These are phyloP conservation scores for Acanthopagrus latus DNA, from an alignment of 2,797 vertebrate genomes.

Conservation along the genomic window DNA sequence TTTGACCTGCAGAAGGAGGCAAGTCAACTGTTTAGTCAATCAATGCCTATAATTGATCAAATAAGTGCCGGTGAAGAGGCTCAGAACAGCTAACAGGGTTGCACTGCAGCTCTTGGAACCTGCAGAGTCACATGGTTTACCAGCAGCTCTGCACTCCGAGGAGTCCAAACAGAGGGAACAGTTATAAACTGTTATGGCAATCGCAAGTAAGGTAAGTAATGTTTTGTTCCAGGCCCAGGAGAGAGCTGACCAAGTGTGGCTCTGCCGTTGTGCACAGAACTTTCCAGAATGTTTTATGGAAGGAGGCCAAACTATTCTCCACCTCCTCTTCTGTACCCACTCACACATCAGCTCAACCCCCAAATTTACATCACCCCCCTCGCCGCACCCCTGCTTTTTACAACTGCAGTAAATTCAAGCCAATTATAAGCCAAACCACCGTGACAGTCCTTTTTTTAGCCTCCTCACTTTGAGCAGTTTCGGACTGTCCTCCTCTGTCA, in stretches of 20 bases:
- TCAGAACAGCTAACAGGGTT: slow-evolving; percentile 15
- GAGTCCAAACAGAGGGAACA: slow-evolving; percentile 2
- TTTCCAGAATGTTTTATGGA: slow-evolving; percentile 57
- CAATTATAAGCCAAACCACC: background rate
- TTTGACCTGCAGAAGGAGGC: slow-evolving; percentile 52
- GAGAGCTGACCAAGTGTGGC: background rate
- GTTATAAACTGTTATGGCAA: slow-evolving; percentile 27
- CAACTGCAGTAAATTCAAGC: background rate
- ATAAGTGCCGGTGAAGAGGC: slow-evolving; percentile 40
- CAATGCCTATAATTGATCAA: slow-evolving; percentile 64
- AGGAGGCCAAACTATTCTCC: slow-evolving; percentile 41
- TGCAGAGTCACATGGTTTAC: slow-evolving; percentile 24
- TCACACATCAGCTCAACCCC: slow-evolving; percentile 14
- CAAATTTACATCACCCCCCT: slow-evolving; percentile 27
- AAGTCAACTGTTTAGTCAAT: slow-evolving; percentile 63
- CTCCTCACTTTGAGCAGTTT: slow-evolving; percentile 83
- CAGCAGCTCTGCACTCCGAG: background rate
- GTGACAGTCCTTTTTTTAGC: background rate
- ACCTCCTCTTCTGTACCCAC: background rate
- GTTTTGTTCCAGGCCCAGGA: background rate
- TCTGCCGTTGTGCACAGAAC: slow-evolving; percentile 15
- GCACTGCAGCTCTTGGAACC: slow-evolving; percentile 23
- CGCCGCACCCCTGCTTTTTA: background rate
- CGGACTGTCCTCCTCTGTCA: slow-evolving; percentile 83
- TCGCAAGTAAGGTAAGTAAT: slow-evolving; percentile 2